Percentiles rank a stretch among this genome's conserved stretches.
These are phyloP conservation scores for Mycteria americana DNA, from an alignment of 2,797 vertebrate species.

Conservation along the genomic window DNA sequence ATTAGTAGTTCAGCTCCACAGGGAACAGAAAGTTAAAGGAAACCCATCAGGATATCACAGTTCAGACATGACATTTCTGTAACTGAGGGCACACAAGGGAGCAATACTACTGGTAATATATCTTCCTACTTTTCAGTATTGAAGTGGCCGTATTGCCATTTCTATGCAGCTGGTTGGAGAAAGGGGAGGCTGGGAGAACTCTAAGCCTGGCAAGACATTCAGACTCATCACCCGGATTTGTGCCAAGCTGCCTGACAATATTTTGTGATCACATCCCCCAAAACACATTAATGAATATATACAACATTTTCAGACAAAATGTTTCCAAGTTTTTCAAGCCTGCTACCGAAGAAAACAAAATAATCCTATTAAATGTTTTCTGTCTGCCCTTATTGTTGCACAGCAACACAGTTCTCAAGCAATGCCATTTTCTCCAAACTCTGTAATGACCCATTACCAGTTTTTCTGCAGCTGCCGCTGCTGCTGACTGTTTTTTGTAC, in stretches of 20 bases:
- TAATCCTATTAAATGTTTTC: conserved; percentile 17
- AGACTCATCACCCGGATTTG: neutral
- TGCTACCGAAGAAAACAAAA: neutral
- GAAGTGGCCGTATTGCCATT: neutral
- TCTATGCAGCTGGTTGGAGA: neutral
- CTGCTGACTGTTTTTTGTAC: neutral
- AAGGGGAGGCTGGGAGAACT: neutral
- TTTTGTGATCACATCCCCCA: neutral
- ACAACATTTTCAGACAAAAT: neutral
- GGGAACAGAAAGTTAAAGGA: neutral
- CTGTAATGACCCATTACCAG: neutral
- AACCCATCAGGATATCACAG: neutral
- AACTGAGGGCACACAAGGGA: neutral
- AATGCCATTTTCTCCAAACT: neutral
- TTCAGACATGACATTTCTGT: neutral
- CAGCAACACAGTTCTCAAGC: neutral
- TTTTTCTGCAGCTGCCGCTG: conserved; percentile 25
- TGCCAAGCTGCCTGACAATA: neutral
- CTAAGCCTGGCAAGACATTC: neutral
- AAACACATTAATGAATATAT: neutral
- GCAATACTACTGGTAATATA: neutral
- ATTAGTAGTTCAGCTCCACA: neutral
- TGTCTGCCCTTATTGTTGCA: neutral
- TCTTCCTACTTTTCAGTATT: neutral
- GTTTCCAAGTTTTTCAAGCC: neutral